These are phyloP conservation scores for Leucoptera coffeella DNA, from an alignment of 2,888 invertebrate species.

Conservation along the genomic window DNA sequence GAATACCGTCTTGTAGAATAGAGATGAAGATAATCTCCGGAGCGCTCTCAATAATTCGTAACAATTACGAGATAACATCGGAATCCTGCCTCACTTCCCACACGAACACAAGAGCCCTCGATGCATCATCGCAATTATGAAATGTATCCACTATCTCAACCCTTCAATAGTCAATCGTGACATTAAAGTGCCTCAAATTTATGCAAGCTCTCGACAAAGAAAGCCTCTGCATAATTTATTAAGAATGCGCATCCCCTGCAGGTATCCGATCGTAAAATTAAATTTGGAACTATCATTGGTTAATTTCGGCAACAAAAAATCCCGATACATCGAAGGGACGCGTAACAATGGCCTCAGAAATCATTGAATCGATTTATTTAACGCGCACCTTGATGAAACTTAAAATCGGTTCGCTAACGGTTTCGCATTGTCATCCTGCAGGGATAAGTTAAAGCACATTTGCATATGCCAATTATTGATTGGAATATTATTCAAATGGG, in stretches of 20 bases:
- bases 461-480: slow-evolving; percentile 52
- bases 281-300: slow-evolving; percentile 50
- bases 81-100: slow-evolving; percentile 42
- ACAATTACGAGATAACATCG: slow-evolving; percentile 47
- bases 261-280: slow-evolving; percentile 50
- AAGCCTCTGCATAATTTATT: slow-evolving; percentile 49
- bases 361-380: slow-evolving; percentile 45
- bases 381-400: slow-evolving; percentile 45
- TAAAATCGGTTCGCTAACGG: slow-evolving; percentile 45
- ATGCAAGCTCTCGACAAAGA: slow-evolving; percentile 42
- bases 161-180: slow-evolving; percentile 24
- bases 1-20: too few relatives aligned
- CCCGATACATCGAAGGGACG: slow-evolving; percentile 34
- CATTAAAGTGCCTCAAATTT: slow-evolving; percentile 42
- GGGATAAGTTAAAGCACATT: slow-evolving; percentile 28
- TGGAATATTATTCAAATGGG: slow-evolving; percentile 49
- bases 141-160: slow-evolving; percentile 21
- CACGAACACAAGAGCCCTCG: slow-evolving; percentile 32
- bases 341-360: slow-evolving; percentile 19
- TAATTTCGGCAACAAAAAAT: slow-evolving; percentile 45
- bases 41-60: slow-evolving; percentile 32
- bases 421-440: slow-evolving; percentile 29
- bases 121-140: slow-evolving; percentile 33
- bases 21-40: too few relatives aligned
- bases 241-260: slow-evolving; percentile 38